Evolutionary conservation across 2,797 vertebrate species (phyloP).

Genomic region (Harpagifer antarcticus): DNA sequence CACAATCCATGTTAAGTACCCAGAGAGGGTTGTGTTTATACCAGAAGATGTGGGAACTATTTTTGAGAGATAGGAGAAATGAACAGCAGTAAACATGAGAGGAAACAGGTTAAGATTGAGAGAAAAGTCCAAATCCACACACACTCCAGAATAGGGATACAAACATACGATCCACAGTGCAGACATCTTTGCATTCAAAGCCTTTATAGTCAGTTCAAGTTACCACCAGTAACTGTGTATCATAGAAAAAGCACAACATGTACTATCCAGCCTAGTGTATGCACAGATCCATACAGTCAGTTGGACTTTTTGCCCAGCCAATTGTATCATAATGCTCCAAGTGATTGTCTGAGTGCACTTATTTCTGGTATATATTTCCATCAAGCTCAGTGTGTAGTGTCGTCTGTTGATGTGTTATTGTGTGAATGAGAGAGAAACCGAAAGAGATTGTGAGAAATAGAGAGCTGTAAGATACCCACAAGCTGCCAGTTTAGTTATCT

Average conservation of each 20-base stretch:
- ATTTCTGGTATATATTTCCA: slow-evolving; percentile 56
- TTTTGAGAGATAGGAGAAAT: neutral
- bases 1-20: slow-evolving; percentile 40
- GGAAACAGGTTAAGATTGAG: neutral
- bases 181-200: slow-evolving; percentile 8
- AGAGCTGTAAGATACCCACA: slow-evolving; percentile 52
- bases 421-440: neutral
- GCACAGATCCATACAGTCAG: slow-evolving; percentile 33
- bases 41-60: neutral
- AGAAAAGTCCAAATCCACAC: neutral
- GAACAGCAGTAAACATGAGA: slow-evolving; percentile 17
- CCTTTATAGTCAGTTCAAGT: slow-evolving; percentile 22
- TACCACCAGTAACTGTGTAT: slow-evolving; percentile 35
- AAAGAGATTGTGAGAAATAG: slow-evolving; percentile 18
- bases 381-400: slow-evolving; percentile 30
- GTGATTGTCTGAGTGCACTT: slow-evolving; percentile 60
- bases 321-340: slow-evolving; percentile 58
- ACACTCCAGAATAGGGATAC: slow-evolving; percentile 2
- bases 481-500: slow-evolving; percentile 34
- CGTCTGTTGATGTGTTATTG: neutral
- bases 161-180: slow-evolving; percentile 7
- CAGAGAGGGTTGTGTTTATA: slow-evolving; percentile 6
- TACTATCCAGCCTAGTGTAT: slow-evolving; percentile 32
- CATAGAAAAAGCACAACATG: slow-evolving; percentile 52
- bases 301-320: slow-evolving; percentile 56